Base-by-base conservation (phyloP, 2,888 invertebrate genomes). In the Caenorhabditis afra region DNA sequence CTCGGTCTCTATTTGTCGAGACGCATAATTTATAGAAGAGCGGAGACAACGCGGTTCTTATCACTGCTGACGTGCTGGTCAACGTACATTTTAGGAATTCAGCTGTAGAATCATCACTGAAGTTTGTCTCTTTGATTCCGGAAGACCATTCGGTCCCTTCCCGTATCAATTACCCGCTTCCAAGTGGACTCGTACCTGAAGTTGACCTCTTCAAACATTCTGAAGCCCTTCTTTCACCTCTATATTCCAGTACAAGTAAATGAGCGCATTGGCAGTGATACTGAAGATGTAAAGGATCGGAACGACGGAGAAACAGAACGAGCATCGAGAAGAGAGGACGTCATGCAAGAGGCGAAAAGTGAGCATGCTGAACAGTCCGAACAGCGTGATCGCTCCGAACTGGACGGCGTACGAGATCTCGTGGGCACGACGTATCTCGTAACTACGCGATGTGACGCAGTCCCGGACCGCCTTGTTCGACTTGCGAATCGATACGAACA, bases 321-420 rank as follows among this genome's bases (percentile, higher is more conserved):
- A 22, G 22, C 49, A 49, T 22, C 16, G 49, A 16, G 20, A 16
- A 8, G 7, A 11, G 22, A 49, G 49, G 12, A 49, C 1, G 1
- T 49, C 49, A 22, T 22, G 49, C 10, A 49, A 22, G 10, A 49
- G 4, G 2, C 49, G 49, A 22, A 49, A 49, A 7, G 49, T 12
- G 20, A 16, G 22, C 10, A 22, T 12, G 12, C 22, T 3, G 3
- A 49, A 12, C 20, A 49, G 12, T 1, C 22, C 49, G 49, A 49
- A 49, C 3, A 49, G 22, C 22, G 49, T 22, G 22, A 49, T 22
- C 20, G 49, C 49, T 1, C 4, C 49, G 49, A 49, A 49, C 14
- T 49, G 49, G 49, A 49, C 20, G 8, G 49, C 49, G 49, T 49
- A 49, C 3, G 49, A 49, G 49, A 49, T 22, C 11, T 49, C 49